Evolutionary conservation across 2,888 invertebrate species (phyloP), one percentile per base, ranked within the genome.

Genomic region (Hymenopus coronatus): DNA sequence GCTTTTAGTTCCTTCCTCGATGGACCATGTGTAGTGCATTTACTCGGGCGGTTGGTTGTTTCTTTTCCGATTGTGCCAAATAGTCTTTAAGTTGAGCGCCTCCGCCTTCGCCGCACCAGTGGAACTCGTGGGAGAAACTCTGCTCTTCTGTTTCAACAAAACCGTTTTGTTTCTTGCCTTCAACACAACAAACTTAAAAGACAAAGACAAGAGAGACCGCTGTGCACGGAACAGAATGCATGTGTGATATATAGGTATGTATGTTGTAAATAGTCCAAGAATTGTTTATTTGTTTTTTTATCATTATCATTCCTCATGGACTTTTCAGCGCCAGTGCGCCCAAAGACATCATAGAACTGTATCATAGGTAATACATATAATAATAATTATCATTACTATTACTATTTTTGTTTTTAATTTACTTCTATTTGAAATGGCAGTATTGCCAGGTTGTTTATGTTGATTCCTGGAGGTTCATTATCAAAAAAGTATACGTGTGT

Each of bases 31-130:
- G 54, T 70, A 8, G 54, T 70, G 54, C 54, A 70, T 70, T 40
- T 70, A 70, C 54, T 70, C 54, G 54, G 54, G 54, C 54, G 54
- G 54, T 70, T 70, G 54, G 54, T 70, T 70, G 54, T 15, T 70
- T 70, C 54, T 70, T 82, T 82, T 82, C 28, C 82, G 40, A 87
- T 33, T 87, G 87, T 87, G 87, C 87, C 87, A 87, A 87, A 87
- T 87, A 87, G 70, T 87, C 54, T 70, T 87, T 87, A 87, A 87
- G 87, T 82, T 87, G 7, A 33, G 9, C 87, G 28, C 87, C 87
- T 33, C 87, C 82, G 87, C 15, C 82, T 20, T 81, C 82, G 54
- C 54, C 82, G 54, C 54, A 70, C 54, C 54, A 70, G 54, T 70
- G 54, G 54, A 70, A 25, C 54, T 70, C 54, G 54, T 70, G 54